Evolutionary conservation across 2,797 vertebrate genomes (phyloP), one percentile per base, ranked within the genome.

Genomic region (Scolopax bukidnonensis): DNA sequence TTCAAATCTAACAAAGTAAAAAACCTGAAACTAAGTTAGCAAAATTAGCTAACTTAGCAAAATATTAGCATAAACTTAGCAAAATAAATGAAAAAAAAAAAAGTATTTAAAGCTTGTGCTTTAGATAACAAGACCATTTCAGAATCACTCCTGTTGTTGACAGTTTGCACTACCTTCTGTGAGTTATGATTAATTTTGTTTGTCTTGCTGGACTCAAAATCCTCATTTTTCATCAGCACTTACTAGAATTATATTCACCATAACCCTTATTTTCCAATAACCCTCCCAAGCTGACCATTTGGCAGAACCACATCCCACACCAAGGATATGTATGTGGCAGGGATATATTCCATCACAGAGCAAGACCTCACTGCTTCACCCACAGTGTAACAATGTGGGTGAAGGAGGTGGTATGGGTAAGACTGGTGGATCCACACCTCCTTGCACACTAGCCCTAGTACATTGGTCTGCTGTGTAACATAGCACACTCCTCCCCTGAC

Each of bases 241-340:
- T 74, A 61, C 59, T 38, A 78, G 67, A 68, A 59, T 14, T 2
- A 28, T 30, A 64, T 38, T 87, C 48, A 57, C 6, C 6, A 28
- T 17, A 57, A 30, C 28, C 18, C n/a, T 69, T 59, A 27, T 51
- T 63, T 84, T 76, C 33, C n/a, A 69, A 27, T 19, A 43, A 20
- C 13, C 11, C 17, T 68, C 41, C 33, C n/a, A 36, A 17, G 14
- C 0, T 38, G 64, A 53, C 24, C 48, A 38, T 38, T 15, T 30
- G 63, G 24, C 33, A 88, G 47, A 76, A 36, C 28, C 16, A 41
- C 1, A 1, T 54, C 30, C 36, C 68, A 11, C n/a, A 8, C 12
- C 11, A 36, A 17, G 0, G 1, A 19, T 40, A 20, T 11, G 32
- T 18, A 1, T 10, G 30, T 56, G 2, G 2, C 38, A 59, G 6